Conservation (phyloP, 1,140 invertebrate genomes). For the Polyergus mexicanus region DNA sequence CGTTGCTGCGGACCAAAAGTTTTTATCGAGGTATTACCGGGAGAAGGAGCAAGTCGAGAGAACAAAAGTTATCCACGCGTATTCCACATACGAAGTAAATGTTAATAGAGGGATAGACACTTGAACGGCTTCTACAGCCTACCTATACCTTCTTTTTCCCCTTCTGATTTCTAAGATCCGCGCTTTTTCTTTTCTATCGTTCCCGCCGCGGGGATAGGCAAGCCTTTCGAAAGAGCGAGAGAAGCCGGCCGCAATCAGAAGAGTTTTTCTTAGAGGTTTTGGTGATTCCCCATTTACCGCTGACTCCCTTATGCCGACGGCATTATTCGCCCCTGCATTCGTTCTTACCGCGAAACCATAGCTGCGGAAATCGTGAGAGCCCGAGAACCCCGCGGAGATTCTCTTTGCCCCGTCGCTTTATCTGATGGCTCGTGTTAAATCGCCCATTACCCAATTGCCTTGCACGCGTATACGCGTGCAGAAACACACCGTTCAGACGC, state of each 20-base stretch:
- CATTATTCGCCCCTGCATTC: slow-evolving; percentile 41
- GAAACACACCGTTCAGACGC: slow-evolving; percentile 5
- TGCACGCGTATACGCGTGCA: slow-evolving; percentile 39
- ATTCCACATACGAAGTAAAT: slow-evolving; percentile 59
- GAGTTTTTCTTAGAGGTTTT: slow-evolving; percentile 68
- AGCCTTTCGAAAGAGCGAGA: slow-evolving; percentile 64
- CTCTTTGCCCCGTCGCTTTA: slow-evolving; percentile 76
- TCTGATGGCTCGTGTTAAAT: slow-evolving; percentile 82
- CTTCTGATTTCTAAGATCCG: neutral
- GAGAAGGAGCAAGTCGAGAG: neutral
- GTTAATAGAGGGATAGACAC: slow-evolving; percentile 58
- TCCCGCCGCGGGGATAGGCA: neutral
- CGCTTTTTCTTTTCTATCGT: slow-evolving; percentile 15
- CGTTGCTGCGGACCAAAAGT: slow-evolving; percentile 27
- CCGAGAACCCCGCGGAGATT: slow-evolving; percentile 9
- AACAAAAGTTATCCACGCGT: slow-evolving; percentile 13
- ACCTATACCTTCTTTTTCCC: slow-evolving; percentile 10
- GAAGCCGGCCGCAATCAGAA: slow-evolving; percentile 74
- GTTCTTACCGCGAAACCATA: slow-evolving; percentile 59
- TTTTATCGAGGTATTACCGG: neutral
- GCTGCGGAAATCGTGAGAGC: slow-evolving; percentile 62
- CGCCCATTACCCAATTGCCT: slow-evolving; percentile 80
- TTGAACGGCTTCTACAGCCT: neutral
- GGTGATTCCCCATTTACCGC: slow-evolving; percentile 35
- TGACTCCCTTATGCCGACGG: slow-evolving; percentile 8